Evolutionary conservation across 2,888 invertebrate genomes (phyloP), one percentile per base, ranked within the genome.

Genomic region (Parasteatoda lunata): DNA sequence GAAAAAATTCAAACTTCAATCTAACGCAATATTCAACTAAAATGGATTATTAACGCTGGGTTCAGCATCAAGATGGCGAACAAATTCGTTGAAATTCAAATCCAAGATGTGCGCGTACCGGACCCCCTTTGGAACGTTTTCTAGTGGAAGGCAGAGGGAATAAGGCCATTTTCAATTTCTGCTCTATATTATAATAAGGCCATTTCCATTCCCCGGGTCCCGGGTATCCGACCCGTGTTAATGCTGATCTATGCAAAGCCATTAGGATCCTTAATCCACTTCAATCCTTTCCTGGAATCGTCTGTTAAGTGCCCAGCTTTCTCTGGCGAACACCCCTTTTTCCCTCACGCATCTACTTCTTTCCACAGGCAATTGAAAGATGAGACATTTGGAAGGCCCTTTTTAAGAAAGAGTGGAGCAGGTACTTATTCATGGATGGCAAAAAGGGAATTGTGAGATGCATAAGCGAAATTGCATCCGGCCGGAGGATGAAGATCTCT

Each of bases 181-280:
- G 52, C 77, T 64, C 71, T 64, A 15, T 64, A 84, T 84, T 84
- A 66, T 84, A 84, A 84, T 84, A 47, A 84, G 75, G 75, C 70
- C 75, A 78, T 79, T 84, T 72, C 68, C 78, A 78, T 78, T 84
- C 78, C 66, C 66, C 30, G 5, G 11, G 5, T 45, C 1, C 75
- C n/a, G 9, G 30, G 73, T 68, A 76, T 76, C 15, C 73, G 68
- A 77, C 59, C 78, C 59, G 78, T 84, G 78, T 79, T 84, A 84
- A 84, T 84, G 84, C 84, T 84, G 84, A 84, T 84, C 84, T 84
- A 84, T 84, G 84, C 84, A 84, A 79, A 79, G 84, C 79, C 84
- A 84, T 84, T 84, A 84, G 84, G 79, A 30, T 8, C 64, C 73
- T 71, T 70, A 84, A 76, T 76, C 82, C 75, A 75, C 76, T 82